Base-by-base conservation (phyloP, 2,888 invertebrate species). In the Papilio gigon region DNA sequence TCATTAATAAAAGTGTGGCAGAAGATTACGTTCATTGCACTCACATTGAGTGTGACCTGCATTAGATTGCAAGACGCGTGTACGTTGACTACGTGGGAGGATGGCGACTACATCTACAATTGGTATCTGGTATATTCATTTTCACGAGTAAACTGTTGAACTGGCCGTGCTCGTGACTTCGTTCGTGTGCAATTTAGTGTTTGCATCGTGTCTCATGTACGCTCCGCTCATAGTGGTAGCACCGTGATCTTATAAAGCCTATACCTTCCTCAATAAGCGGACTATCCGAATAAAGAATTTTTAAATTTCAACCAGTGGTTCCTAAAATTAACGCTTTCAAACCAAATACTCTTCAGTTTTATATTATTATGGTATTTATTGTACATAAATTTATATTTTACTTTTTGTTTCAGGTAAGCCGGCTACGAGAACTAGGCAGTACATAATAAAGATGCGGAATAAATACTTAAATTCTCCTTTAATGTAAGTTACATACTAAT, bases 21-120 rank as follows among this genome's bases (percentile, higher is more conserved):
- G n/a, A n/a, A n/a, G n/a, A n/a, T n/a, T 8, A n/a, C 25, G 50
- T 50, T 25, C 14, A 53, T n/a, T 53, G 27, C 27, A 53, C 27
- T 27, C 9, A n/a, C 6, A 17, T 37, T 37, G 27, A 40, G 30
- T 44, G 27, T 30, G 20, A 42, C 58, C 8, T 58, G 30, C 56
- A 58, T 20, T 30, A 40, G 9, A 44, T 40, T 20, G 35, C 58
- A 33, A 27, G 27, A 9, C 37, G 37, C 60, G 50, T 50, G 5
- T 20, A 47, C 50, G 66, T 60, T 30, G 25, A 44, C 50, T 50
- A 47, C 61, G 60, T 60, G 20, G 53, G 62, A 40, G 37, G 61
- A 67, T 53, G 62, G 56, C 61, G 62, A 6, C 30, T n/a, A 22
- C 5, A 14, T 67, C 42, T 62, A 14, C 37, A n/a, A 62, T 67